Conservation (phyloP, 1,140 invertebrate species). For the Orussus abietinus region DNA sequence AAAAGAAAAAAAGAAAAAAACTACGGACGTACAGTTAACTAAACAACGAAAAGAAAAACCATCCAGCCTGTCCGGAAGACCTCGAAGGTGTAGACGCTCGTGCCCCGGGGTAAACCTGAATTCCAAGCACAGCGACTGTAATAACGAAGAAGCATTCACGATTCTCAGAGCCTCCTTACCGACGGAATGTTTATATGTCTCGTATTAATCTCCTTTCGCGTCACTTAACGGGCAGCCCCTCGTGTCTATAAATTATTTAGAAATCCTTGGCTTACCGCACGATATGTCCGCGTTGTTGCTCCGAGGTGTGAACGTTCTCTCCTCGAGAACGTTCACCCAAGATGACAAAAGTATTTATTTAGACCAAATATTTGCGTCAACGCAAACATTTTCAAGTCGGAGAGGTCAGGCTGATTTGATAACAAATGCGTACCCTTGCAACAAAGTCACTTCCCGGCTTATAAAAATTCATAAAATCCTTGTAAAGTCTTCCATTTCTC, state of each 20-base stretch:
- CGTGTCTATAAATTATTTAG: slow-evolving; percentile 25
- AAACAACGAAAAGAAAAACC: too few relatives aligned
- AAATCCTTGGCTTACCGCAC: slow-evolving; percentile 25
- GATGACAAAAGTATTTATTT: slow-evolving; percentile 26
- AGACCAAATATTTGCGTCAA: slow-evolving; percentile 19
- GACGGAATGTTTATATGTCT: slow-evolving; percentile 42
- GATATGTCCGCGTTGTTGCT: slow-evolving; percentile 21
- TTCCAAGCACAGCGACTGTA: slow-evolving; percentile 38
- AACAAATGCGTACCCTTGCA: slow-evolving; percentile 21
- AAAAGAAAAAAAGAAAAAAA: too few relatives aligned
- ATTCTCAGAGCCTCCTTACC: slow-evolving; percentile 29
- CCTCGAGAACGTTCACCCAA: slow-evolving; percentile 33
- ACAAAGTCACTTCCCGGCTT: slow-evolving; percentile 26
- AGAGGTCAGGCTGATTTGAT: slow-evolving; percentile 33
- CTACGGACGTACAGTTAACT: too few relatives aligned
- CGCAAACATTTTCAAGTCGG: slow-evolving; percentile 24
- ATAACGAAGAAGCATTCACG: slow-evolving; percentile 35
- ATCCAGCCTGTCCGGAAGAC: slow-evolving; percentile 46
- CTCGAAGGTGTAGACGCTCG: slow-evolving; percentile 43
- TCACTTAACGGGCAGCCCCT: slow-evolving; percentile 20
- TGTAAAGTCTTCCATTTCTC: too few relatives aligned
- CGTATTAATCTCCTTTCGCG: slow-evolving; percentile 20
- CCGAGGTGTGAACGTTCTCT: slow-evolving; percentile 32
- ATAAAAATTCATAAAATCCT: slow-evolving; percentile 26
- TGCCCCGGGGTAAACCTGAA: slow-evolving; percentile 43